Evolutionary conservation across 2,888 invertebrate genomes (phyloP), one percentile per base, ranked within the genome.

Genomic region (Agrilus biguttatus): DNA sequence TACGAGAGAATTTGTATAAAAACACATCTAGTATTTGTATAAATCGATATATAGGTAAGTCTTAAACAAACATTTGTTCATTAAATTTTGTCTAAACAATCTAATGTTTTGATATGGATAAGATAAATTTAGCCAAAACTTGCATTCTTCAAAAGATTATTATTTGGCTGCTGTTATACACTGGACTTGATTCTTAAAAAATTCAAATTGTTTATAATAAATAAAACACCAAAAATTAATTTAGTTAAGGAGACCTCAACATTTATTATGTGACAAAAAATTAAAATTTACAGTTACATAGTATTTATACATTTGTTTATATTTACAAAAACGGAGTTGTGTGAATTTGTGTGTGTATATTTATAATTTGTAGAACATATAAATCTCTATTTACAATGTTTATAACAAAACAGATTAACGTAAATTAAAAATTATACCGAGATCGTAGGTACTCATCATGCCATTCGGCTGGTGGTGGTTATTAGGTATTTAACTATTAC

Each of bases 191-290:
- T n/a, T n/a, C n/a, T n/a, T n/a, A n/a, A n/a, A n/a, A n/a, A n/a
- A n/a, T n/a, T n/a, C n/a, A n/a, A 17, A 17, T 17, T 17, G 4
- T 17, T 17, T 3, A 10, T 10, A 28, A 28, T 28, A 23, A 28
- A 10, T 28, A n/a, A 39, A 28, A 39, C 39, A 39, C 10, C 8
- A 28, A 28, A 28, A 28, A 10, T 28, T 28, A 3, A 28, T 10
- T 28, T 41, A n/a, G 41, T 49, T 43, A 49, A 49, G 47, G 58
- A 60, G 58, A 58, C 61, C 49, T 55, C 60, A 64, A 65, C 65
- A 65, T 65, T 65, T 65, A 65, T 64, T 62, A 28, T 58, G 59
- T 64, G 63, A 65, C 63, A 63, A 65, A 64, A 60, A 61, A 61
- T 54, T 60, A 60, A 61, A 60, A 59, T 62, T 61, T 59, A 54